Evolutionary conservation across 2,797 vertebrate species (phyloP).

Genomic region (Galaxias olidus): DNA sequence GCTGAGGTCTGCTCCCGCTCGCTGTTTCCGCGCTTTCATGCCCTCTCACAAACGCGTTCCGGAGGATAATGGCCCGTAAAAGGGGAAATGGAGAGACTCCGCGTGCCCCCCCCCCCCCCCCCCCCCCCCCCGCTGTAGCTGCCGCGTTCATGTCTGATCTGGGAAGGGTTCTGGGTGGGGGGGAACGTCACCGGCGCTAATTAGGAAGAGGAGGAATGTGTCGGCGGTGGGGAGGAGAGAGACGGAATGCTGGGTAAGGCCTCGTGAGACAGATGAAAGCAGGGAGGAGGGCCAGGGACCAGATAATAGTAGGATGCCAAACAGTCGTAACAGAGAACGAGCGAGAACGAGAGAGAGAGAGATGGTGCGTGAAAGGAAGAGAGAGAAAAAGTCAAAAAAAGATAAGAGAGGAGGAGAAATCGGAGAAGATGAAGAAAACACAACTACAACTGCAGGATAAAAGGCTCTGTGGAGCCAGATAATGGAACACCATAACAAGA

Average conservation of each 20-base stretch:
- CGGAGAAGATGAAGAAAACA: no score
- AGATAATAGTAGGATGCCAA: not conserved
- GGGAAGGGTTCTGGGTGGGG: constrained; percentile 13
- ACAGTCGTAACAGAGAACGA: not conserved
- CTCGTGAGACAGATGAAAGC: constrained; percentile 17
- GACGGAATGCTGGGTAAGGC: constrained; percentile 28
- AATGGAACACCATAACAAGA: not conserved
- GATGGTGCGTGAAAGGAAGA: not conserved
- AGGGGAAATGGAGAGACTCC: constrained; percentile 15
- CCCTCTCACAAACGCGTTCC: constrained; percentile 43
- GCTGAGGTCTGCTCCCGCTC: constrained; percentile 8
- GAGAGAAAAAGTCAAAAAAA: constrained; percentile 25
- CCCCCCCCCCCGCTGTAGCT: not conserved
- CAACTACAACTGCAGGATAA: constrained; percentile 10
- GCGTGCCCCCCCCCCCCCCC: not conserved
- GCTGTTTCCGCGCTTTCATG: constrained; percentile 30
- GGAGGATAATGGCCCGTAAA: constrained; percentile 35
- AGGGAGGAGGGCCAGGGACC: constrained; percentile 4
- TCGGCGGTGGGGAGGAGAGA: constrained; percentile 36
- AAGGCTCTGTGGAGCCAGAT: constrained; percentile 16
- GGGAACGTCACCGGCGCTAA: constrained; percentile 51
- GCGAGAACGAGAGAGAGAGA: not conserved
- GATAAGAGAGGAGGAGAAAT: constrained; percentile 3
- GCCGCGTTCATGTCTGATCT: constrained; percentile 13
- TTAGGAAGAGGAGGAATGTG: constrained; percentile 40